Base-by-base conservation (phyloP, 2,113 vertebrate genomes). In the Uria lomvia region DNA sequence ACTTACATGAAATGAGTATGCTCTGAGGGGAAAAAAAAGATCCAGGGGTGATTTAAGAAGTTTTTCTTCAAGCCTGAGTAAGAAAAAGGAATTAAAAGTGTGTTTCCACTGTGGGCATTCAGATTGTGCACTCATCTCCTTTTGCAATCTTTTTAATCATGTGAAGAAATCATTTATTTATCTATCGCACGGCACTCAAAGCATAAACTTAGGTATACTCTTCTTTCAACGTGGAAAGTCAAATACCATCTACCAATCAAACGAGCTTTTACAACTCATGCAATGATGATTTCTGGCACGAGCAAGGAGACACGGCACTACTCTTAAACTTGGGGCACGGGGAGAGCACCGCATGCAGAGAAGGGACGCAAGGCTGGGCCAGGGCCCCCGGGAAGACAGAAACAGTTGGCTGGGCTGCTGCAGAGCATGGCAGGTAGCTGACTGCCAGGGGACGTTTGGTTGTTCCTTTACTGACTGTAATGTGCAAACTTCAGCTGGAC, bases 1-100 rank as follows among this genome's bases (percentile, higher is more conserved):
- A 27, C 98, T 99, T 36, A 99, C 98, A 1, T 99, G 98, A 96
- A 99, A 99, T 81, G 98, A 99, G 91, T 99, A 99, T 2, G 98
- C 98, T 68, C 98, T 99, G 89, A 68, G 24, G 52, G 9, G 6
- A 92, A 68, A 70, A 56, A 92, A 92, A 27, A 70, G 6, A 32
- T 11, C 18, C 66, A 26, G 18, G 8, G 6, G 55, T 42, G n/a
- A 74, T 62, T 91, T 56, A 93, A 88, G 32, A 91, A 90, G 49
- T 50, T 92, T 23, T 58, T 62, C 10, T 71, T 55, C 27, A 71
- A 81, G 81, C 7, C 19, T 73, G 1, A 62, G 52, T 70, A 83
- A 81, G 29, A 92, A 88, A 76, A 96, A 4, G 86, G 65, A 93
- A 66, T 65, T 68, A 72, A 91, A 73, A 7, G 14, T 22, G 4